Conservation (phyloP, 1,140 invertebrate species). For the Drosophila suzukii region DNA sequence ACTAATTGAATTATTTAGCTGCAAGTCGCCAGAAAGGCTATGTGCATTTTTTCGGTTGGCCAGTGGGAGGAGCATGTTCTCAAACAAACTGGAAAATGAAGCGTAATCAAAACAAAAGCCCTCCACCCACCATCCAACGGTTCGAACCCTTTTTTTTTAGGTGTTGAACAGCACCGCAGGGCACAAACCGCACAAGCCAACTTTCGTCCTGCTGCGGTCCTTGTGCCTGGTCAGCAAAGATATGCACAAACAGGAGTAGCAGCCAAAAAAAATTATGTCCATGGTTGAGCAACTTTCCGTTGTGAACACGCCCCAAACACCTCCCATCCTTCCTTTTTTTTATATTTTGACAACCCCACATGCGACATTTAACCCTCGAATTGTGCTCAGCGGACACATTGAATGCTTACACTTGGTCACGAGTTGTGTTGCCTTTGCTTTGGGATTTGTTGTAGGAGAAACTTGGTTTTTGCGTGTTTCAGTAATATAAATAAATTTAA, state of each 20-base stretch:
- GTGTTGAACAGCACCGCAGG: constrained; percentile 79
- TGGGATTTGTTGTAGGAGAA: constrained; percentile 12
- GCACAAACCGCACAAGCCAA: constrained; percentile 61
- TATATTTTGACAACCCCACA: constrained; percentile 41
- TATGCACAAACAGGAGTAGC: constrained; percentile 66
- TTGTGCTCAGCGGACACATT: constrained; percentile 68
- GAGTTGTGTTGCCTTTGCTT: constrained; percentile 1
- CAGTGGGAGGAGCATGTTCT: constrained; percentile 1
- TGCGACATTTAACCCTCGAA: constrained; percentile 80
- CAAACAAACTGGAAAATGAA: constrained; percentile 44
- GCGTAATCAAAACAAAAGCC: constrained; percentile 53
- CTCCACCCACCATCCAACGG: background rate
- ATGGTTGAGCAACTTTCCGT: constrained; percentile 69
- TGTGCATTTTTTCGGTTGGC: background rate
- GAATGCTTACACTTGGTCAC: constrained; percentile 43
- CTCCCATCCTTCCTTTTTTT: background rate
- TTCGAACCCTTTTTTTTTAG: constrained; percentile 64
- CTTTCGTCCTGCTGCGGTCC: constrained; percentile 46
- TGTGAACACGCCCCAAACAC: constrained; percentile 41
- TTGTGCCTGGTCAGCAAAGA: constrained; percentile 72
- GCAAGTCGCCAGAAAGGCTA: constrained; percentile 55
- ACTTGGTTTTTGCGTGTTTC: background rate
- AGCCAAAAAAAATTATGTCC: constrained; percentile 36
- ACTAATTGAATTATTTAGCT: constrained; percentile 78
- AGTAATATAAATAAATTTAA: background rate